A percentile compares a stretch with the other conserved stretches of the same genome.
phyloP scores from a whole-genome alignment of 53 echinoderm and acorn worm species.

The Holothuria scabra region DNA sequence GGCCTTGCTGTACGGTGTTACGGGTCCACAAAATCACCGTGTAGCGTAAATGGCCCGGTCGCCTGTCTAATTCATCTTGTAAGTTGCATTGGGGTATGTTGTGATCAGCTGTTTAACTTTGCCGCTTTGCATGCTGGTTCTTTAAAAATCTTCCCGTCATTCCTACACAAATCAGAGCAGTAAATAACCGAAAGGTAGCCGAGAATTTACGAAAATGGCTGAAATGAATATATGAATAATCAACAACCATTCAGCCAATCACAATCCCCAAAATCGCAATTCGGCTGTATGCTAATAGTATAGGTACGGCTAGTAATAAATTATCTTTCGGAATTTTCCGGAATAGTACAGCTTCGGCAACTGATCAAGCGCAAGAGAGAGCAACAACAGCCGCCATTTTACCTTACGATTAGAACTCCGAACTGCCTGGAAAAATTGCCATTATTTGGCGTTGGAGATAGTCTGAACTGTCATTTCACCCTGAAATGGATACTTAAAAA shows the following conservation, averaged over 20 bases:
- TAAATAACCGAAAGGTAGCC: constrained; percentile 40
- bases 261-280: constrained; percentile 37
- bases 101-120: constrained; percentile 53
- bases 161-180: constrained; percentile 58
- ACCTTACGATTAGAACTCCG: constrained; percentile 78
- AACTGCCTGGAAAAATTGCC: constrained; percentile 78
- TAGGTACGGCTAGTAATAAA: constrained; percentile 85
- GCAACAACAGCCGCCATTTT: constrained; percentile 99
- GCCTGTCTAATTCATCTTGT: too few relatives aligned
- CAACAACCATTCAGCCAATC: constrained; percentile 71
- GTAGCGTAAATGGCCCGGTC: too few relatives aligned
- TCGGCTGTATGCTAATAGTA: constrained; percentile 81
- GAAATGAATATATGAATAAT: constrained; percentile 66
- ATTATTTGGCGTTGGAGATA: constrained; percentile 72
- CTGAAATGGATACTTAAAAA: constrained; percentile 28
- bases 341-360: constrained; percentile 93
- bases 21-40: too few relatives aligned
- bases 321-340: constrained; percentile 92
- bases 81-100: constrained; percentile 5
- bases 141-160: constrained; percentile 98
- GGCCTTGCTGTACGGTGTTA: too few relatives aligned
- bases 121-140: constrained; percentile 99
- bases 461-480: constrained; percentile 71
- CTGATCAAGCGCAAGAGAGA: constrained; percentile 99
- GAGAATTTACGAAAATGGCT: constrained; percentile 71